Evolutionary conservation across 1,140 invertebrate species (phyloP).

Genomic region (Probaryconus sp.): DNA sequence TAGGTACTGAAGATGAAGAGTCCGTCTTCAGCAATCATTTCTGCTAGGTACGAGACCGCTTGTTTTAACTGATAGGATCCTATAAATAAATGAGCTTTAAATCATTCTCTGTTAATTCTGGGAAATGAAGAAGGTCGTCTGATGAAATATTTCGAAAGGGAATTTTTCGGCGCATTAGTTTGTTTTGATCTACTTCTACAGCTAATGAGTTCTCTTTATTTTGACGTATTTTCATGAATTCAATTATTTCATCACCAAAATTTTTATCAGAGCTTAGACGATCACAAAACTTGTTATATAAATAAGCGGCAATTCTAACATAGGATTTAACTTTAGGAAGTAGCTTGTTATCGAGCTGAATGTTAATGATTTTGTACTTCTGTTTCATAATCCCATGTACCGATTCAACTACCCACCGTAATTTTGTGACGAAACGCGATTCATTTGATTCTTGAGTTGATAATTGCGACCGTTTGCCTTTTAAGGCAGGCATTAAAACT

Average conservation of each 20-base stretch:
- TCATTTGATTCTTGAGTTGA: slow-evolving; percentile 63
- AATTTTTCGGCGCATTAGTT: slow-evolving; percentile 25
- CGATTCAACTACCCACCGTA: slow-evolving; percentile 69
- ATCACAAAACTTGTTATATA: slow-evolving; percentile 43
- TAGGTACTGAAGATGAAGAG: no score
- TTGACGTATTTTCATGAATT: no score
- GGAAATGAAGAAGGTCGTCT: slow-evolving; percentile 25
- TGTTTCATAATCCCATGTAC: slow-evolving; percentile 62
- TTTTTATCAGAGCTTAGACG: slow-evolving; percentile 23
- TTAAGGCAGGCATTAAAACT: no score
- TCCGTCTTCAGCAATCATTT: no score
- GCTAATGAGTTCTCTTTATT: slow-evolving; percentile 33
- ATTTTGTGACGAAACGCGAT: slow-evolving; percentile 66
- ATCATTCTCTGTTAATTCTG: no score
- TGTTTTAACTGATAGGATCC: no score
- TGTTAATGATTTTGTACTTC: slow-evolving; percentile 53
- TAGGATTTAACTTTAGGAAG: slow-evolving; percentile 22
- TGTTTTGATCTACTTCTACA: no score
- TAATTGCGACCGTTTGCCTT: no score
- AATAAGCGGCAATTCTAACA: slow-evolving; percentile 40
- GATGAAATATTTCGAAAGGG: slow-evolving; percentile 34
- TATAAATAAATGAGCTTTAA: no score
- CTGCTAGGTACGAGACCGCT: no score
- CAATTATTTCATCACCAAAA: no score
- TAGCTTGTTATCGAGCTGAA: slow-evolving; percentile 59